Evolutionary conservation across 1,140 invertebrate species (phyloP).

Genomic region (Drosophila teissieri): DNA sequence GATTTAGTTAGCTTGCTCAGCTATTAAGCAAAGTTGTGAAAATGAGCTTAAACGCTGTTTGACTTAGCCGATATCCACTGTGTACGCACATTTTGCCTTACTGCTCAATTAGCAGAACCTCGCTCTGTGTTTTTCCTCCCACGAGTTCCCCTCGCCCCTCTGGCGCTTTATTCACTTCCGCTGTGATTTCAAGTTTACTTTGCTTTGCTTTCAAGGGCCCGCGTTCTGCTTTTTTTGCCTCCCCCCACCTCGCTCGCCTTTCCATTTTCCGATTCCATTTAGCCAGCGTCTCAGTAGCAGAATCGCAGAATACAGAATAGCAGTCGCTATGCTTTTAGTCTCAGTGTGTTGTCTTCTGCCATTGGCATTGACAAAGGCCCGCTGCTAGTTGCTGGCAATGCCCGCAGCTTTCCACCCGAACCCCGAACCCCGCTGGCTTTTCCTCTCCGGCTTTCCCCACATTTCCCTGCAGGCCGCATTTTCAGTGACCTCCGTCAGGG

Average conservation of each 20-base stretch:
- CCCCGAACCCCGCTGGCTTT: not conserved
- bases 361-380: constrained; percentile 74
- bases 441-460: not conserved
- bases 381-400: constrained; percentile 20
- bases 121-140: not conserved
- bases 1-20: not conserved
- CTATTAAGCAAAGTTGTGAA: no score
- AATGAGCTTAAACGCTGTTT: not conserved
- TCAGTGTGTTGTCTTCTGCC: constrained; percentile 57
- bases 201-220: constrained; percentile 42
- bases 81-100: constrained; percentile 48
- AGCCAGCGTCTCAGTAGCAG: not conserved
- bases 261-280: constrained; percentile 2
- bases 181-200: constrained; percentile 61
- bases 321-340: not conserved
- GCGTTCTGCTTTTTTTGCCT: not conserved
- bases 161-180: constrained; percentile 38
- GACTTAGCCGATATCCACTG: constrained; percentile 3
- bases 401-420: constrained; percentile 1
- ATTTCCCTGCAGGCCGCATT: not conserved
- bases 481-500: constrained; percentile 39
- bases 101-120: constrained; percentile 72
- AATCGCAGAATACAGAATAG: not conserved
- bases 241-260: not conserved
- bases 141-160: not conserved